Evolutionary conservation across 2,888 invertebrate species (phyloP), one percentile per base, ranked within the genome.

Genomic region (Caenorhabditis sulstoni): DNA sequence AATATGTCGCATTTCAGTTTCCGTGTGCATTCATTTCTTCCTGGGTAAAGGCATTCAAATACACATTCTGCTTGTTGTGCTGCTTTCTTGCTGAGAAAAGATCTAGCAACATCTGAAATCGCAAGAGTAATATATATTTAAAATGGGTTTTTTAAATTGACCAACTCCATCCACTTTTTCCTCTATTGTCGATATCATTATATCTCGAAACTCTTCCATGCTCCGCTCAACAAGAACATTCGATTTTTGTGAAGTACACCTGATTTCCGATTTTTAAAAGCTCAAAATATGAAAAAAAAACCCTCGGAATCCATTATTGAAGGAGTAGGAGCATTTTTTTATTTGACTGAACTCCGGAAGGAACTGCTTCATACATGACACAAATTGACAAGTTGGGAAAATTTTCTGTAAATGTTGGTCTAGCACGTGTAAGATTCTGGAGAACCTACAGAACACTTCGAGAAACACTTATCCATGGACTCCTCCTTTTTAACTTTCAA

Each of bases 31-130:
- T 22, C 16, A 50, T 78, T 78, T 35, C 78, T 39, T 9, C 78
- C 78, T n/a, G 78, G 78, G 20, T 78, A 78, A 1, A 78, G 14
- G 18, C 78, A 78, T 62, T 78, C 71, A 35, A 78, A 78, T 0
- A 78, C 23, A 20, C 78, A 78, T 41, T 71, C 62, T 4, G 53
- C 71, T 78, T 78, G 78, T 5, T 50, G 41, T 2, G 78, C 71
- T 0, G 78, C 66, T 44, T 66, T 70, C 44, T 37, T 29, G 49
- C 67, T 78, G 50, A 37, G 41, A 41, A 14, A 41, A 4, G 14
- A 5, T 7, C 29, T 29, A 5, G 4, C 29, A 7, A 29, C 7
- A 29, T 29, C 29, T 29, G 29, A 29, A 29, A n/a, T n/a, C n/a
- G n/a, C n/a, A n/a, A n/a, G n/a, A n/a, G n/a, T n/a, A n/a, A n/a